Percentiles rank a stretch among this genome's conserved stretches.
These are phyloP conservation scores for Neodontobutis hainanensis DNA, from an alignment of 2,113 vertebrate genomes.

Conservation along the genomic window DNA sequence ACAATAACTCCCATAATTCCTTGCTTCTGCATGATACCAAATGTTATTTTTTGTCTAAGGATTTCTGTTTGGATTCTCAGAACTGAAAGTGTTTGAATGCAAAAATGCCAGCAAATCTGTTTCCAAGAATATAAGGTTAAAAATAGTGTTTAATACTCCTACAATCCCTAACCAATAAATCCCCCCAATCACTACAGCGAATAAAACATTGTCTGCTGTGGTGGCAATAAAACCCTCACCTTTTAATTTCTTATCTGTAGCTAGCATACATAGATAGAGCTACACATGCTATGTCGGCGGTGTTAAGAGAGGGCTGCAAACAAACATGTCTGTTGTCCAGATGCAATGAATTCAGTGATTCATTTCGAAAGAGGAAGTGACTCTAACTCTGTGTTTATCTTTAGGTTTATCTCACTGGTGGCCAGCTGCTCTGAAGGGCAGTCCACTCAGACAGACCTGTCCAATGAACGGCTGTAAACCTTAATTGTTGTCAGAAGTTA, in stretches of 20 bases:
- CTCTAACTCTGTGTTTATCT: slow-evolving; percentile 50
- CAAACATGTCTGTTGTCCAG: slow-evolving; percentile 5
- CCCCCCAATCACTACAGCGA: neutral
- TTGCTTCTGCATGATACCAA: no score
- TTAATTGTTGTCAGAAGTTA: slow-evolving; percentile 67
- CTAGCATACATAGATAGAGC: slow-evolving; percentile 20
- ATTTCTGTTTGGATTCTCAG: no score
- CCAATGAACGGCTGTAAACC: slow-evolving; percentile 23
- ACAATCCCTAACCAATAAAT: neutral
- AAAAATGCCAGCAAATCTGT: no score
- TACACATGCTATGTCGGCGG: neutral
- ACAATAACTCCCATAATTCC: no score
- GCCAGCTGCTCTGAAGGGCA: slow-evolving; percentile 55
- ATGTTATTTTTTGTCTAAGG: no score
- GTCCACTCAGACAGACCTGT: slow-evolving; percentile 5
- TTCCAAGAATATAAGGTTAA: no score
- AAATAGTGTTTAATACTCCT: no score
- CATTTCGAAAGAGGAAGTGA: slow-evolving; percentile 42
- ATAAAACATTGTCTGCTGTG: slow-evolving; percentile 24
- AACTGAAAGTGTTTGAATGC: no score
- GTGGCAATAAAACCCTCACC: slow-evolving; percentile 16
- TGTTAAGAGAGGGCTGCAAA: neutral
- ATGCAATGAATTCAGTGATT: slow-evolving; percentile 23
- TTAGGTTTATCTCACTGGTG: slow-evolving; percentile 58
- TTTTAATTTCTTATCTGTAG: slow-evolving; percentile 18